Evolutionary conservation across 37 sponge, comb jelly and placozoan genomes (phyloP).

Genomic region (Aplysina aerophoba): DNA sequence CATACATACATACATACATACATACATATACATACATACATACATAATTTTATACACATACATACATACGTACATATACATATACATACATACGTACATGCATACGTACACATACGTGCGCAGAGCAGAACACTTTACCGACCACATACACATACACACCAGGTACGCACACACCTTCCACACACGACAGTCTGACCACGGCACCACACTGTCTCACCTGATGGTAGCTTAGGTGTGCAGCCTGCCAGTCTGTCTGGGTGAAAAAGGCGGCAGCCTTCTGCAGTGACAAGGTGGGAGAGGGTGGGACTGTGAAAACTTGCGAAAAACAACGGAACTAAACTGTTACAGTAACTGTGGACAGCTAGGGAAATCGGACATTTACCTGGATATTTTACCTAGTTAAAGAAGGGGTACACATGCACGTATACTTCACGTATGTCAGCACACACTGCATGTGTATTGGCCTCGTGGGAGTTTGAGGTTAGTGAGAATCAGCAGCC

Average conservation of each 20-base stretch:
- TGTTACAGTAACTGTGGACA: too few relatives aligned
- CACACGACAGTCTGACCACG: too few relatives aligned
- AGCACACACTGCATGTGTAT: too few relatives aligned
- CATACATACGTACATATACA: background rate
- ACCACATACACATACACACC: too few relatives aligned
- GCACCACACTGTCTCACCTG: too few relatives aligned
- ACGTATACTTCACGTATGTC: background rate
- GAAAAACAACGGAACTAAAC: too few relatives aligned
- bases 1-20: slow-evolving; percentile 3
- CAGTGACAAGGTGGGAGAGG: background rate
- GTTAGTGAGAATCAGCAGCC: too few relatives aligned
- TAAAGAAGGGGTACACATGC: background rate
- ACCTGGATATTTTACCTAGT: background rate
- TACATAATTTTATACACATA: background rate
- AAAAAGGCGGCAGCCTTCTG: slow-evolving; percentile 1
- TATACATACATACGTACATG: background rate
- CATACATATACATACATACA: background rate
- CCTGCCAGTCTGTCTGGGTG: slow-evolving; percentile 15
- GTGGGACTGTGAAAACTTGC: too few relatives aligned
- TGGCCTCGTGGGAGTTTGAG: too few relatives aligned
- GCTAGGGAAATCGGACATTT: too few relatives aligned
- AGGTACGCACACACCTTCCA: too few relatives aligned
- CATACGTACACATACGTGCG: background rate
- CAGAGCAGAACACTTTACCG: background rate
- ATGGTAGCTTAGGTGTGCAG: slow-evolving; percentile 9